A percentile compares a stretch with the other conserved stretches of the same genome.
phyloP scores from a whole-genome alignment of 2,888 invertebrate species.

The Acanthococcus lagerstroemiae region DNA sequence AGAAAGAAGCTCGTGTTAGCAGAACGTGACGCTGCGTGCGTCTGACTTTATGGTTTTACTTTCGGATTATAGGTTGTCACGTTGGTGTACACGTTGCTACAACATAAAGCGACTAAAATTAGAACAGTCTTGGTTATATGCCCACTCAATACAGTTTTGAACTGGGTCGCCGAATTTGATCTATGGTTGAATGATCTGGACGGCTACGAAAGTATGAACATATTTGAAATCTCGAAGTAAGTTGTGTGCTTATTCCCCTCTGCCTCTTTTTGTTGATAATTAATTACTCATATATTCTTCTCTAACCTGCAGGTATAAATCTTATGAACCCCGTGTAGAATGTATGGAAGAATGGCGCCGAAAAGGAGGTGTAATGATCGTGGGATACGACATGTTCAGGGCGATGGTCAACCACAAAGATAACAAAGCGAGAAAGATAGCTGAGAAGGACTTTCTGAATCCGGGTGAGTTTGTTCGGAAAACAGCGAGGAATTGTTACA shows the following conservation, averaged over 20 bases:
- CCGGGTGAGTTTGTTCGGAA: slow-evolving; percentile 52
- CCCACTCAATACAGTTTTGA: slow-evolving; percentile 87
- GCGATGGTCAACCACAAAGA: slow-evolving; percentile 43
- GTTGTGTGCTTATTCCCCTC: neutral
- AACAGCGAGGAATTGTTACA: too few species aligned
- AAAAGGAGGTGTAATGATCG: slow-evolving; percentile 54
- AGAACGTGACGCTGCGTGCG: too few species aligned
- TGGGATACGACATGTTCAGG: slow-evolving; percentile 64
- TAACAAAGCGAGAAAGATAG: slow-evolving; percentile 55
- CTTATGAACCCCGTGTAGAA: neutral
- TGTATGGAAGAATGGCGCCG: slow-evolving; percentile 4
- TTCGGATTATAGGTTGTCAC: slow-evolving; percentile 63
- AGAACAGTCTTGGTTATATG: slow-evolving; percentile 76
- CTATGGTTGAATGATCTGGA: slow-evolving; percentile 68
- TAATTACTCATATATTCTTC: too few species aligned
- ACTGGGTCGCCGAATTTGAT: slow-evolving; percentile 91
- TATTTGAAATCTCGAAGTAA: slow-evolving; percentile 60
- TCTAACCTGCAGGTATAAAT: neutral
- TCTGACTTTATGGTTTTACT: neutral
- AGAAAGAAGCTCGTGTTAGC: too few species aligned
- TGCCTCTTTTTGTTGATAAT: too few species aligned
- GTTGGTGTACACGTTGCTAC: slow-evolving; percentile 72
- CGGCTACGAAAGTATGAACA: slow-evolving; percentile 55
- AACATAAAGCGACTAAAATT: slow-evolving; percentile 49
- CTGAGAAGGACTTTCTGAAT: slow-evolving; percentile 64